Conservation (phyloP, 2,888 invertebrate genomes). For the Micropterix aruncella region DNA sequence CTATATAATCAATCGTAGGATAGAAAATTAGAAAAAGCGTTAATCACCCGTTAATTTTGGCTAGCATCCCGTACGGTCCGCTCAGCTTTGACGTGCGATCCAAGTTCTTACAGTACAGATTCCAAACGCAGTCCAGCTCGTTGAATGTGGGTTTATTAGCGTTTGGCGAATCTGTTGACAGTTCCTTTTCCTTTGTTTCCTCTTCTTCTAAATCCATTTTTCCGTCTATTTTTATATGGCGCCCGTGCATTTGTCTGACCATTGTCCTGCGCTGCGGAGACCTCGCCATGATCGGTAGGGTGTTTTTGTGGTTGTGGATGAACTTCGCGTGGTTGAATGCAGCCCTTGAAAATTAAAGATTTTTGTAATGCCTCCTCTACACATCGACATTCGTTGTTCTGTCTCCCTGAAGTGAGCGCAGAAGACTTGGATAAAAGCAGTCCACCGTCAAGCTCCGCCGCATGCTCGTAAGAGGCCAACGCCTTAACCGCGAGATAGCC, state of each 20-base stretch:
- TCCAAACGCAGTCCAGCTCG: conserved; percentile 43
- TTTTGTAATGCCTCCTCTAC: too few relatives aligned
- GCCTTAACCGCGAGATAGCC: too few relatives aligned
- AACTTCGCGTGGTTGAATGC: neutral
- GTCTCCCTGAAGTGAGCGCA: too few relatives aligned
- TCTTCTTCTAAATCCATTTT: neutral
- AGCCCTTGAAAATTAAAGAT: neutral
- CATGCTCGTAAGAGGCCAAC: too few relatives aligned
- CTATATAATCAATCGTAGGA: neutral
- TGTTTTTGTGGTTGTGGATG: neutral
- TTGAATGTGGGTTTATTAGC: conserved; percentile 20
- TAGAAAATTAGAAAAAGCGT: conserved; percentile 1
- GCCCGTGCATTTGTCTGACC: neutral
- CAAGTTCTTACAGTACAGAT: conserved; percentile 41
- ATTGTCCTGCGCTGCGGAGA: neutral
- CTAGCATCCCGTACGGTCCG: conserved; percentile 41
- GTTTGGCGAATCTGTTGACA: too few relatives aligned
- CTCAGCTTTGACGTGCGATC: conserved; percentile 34
- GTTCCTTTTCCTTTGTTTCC: too few relatives aligned
- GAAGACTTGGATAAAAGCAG: too few relatives aligned
- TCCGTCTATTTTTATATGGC: neutral
- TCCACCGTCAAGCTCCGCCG: too few relatives aligned
- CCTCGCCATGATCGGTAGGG: neutral
- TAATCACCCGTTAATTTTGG: conserved; percentile 42
- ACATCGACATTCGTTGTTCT: too few relatives aligned